Conservation (phyloP, 2,797 vertebrate genomes). For the Siniperca scherzeri region DNA sequence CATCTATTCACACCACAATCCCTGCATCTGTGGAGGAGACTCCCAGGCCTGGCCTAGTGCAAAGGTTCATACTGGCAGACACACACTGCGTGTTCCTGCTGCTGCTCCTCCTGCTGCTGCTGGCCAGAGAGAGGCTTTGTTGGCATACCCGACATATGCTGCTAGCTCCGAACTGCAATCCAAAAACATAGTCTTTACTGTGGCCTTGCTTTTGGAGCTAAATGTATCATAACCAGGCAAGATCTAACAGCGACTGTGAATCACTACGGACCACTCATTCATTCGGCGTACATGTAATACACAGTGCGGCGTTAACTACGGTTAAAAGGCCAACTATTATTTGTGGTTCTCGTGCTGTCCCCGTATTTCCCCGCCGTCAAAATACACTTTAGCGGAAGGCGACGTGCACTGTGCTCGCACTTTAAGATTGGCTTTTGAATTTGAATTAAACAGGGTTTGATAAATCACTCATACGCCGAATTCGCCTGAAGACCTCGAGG, state of each 20-base stretch:
- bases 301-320: neutral
- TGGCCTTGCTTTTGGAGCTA: neutral
- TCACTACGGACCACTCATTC: rapidly evolving
- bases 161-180: conserved; percentile 34
- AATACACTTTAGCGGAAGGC: neutral
- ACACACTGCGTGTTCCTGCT: conserved; percentile 48
- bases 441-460: rapidly evolving
- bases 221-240: rapidly evolving
- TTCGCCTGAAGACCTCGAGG: rapidly evolving
- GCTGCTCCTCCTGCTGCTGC: conserved; percentile 57
- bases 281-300: conserved; percentile 16
- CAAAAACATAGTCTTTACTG: neutral
- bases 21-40: conserved; percentile 67
- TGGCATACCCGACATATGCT: conserved; percentile 63
- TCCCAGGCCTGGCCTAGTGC: conserved; percentile 57
- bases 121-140: conserved; percentile 76
- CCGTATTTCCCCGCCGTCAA: neutral
- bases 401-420: neutral
- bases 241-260: rapidly evolving
- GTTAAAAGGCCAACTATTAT: neutral
- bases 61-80: conserved; percentile 33
- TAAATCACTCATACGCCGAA: neutral
- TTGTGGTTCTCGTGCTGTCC: neutral
- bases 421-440: neutral
- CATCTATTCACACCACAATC: conserved; percentile 69